Evolutionary conservation across 2,797 vertebrate species (phyloP).

Genomic region (Monodelphis domestica): DNA sequence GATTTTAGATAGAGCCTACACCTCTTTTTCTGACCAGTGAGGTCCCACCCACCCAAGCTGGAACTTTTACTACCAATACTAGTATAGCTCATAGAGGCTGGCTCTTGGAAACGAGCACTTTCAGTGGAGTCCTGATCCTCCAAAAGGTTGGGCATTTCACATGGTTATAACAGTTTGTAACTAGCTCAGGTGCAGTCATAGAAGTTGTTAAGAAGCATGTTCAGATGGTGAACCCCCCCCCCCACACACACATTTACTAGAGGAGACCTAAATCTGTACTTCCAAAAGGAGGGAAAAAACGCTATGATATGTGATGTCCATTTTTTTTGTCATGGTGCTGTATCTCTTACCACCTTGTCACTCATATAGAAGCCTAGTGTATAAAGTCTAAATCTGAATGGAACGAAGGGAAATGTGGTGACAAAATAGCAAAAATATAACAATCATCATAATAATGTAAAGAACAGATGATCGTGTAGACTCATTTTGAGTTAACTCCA

Average conservation of each 20-base stretch:
- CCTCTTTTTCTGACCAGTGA: not conserved
- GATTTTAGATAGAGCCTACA: not conserved
- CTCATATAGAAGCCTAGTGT: not conserved
- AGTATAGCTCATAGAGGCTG: not conserved
- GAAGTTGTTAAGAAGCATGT: not conserved
- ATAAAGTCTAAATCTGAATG: not conserved
- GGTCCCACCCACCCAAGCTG: not conserved
- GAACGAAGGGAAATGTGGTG: conserved; percentile 35
- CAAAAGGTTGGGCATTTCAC: not conserved
- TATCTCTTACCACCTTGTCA: not conserved
- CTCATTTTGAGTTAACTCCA: not conserved
- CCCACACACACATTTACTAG: not conserved
- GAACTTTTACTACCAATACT: not conserved
- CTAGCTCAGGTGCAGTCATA: not conserved
- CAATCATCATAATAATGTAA: conserved; percentile 32
- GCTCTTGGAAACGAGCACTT: not conserved
- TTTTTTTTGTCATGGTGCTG: not conserved
- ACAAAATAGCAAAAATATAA: conserved; percentile 3
- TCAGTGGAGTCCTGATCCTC: not conserved
- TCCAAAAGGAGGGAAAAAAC: not conserved
- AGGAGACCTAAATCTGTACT: not conserved
- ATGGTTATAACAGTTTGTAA: not conserved
- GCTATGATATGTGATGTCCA: not conserved
- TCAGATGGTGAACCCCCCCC: not conserved
- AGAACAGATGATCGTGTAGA: not conserved